Evolutionary conservation across 1,140 invertebrate species (phyloP).

Genomic region (Dryas iulia): DNA sequence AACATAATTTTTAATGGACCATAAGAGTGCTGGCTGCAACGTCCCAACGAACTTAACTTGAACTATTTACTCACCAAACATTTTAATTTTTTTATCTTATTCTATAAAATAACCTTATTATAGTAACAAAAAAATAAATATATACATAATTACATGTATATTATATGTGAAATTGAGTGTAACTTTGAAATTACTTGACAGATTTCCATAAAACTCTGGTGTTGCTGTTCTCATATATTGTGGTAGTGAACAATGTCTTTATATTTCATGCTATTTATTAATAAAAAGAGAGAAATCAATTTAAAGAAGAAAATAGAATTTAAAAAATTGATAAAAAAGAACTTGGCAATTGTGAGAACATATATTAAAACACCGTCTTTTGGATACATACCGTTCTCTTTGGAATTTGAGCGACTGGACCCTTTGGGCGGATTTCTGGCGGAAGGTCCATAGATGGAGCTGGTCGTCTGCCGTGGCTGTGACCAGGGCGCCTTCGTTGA

Average conservation of each 20-base stretch:
- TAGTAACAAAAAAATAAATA: neutral
- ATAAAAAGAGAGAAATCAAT: neutral
- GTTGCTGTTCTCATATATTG: neutral
- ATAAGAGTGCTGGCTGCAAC: neutral
- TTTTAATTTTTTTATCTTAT: neutral
- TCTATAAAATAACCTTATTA: neutral
- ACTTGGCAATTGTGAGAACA: neutral
- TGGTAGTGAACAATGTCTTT: neutral
- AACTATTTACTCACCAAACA: neutral
- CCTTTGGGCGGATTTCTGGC: constrained; percentile 96
- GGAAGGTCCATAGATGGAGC: constrained; percentile 98
- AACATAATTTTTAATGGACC: neutral
- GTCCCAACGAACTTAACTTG: neutral
- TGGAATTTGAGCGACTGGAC: constrained; percentile 98
- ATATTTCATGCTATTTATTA: neutral
- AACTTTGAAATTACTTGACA: neutral
- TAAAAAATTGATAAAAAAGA: neutral
- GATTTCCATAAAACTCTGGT: neutral
- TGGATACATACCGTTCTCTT: constrained; percentile 90
- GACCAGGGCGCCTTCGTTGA: constrained; percentile 97
- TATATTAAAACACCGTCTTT: neutral
- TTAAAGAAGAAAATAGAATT: neutral
- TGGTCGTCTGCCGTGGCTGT: constrained; percentile 97
- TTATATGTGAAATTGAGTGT: neutral
- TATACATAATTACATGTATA: neutral